Base-by-base conservation (phyloP, 2,797 vertebrate genomes). In the Sebastes paucispinis region DNA sequence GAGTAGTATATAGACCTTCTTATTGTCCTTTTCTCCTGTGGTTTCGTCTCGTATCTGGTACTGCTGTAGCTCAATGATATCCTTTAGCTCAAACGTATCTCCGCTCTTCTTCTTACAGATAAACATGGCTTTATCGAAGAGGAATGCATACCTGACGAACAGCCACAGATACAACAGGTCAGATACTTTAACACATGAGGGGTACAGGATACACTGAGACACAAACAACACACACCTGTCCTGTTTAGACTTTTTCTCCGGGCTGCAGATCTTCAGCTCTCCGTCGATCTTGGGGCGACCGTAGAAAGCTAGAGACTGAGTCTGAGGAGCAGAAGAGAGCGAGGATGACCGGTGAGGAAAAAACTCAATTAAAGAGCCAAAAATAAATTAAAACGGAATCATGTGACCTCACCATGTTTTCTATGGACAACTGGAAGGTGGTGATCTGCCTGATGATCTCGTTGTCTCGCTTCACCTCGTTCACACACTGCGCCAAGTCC, bases 281-380 rank as follows among this genome's bases (percentile, higher is more conserved):
- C 97, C 98, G 0, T 99, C 98, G 0, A 97, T 98, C 86, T 98
- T 98, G 22, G 97, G 98, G 12, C 97, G 96, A 8, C 98, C 98
- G 0, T 93, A 99, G 34, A 96, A 93, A 0, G 97, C 97, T 47
- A 98, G 93, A 72, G 97, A 98, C 91, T 96, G 96, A 16, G 94
- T 92, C 98, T 98, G 34, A 43, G 12, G 70, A 63, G 69, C 0
- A 70, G 54, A 70, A 3, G 12, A 69, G 25, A 69, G 50, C 36
- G 13, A 68, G 5, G 50, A 63, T 39, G 24, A 59, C 1, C 32
- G 32, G 12, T 32, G 22, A 36, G 6, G 13, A 4, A 25, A 16
- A 43, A 27, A 58, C 6, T n/a, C 13, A 25, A 58, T 58, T 7
- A 52, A 47, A 20, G 36, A 8, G 3, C 2, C 16, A 31, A 14